Conservation (phyloP, 2,888 invertebrate species). For the Lithophane ornitopus region DNA sequence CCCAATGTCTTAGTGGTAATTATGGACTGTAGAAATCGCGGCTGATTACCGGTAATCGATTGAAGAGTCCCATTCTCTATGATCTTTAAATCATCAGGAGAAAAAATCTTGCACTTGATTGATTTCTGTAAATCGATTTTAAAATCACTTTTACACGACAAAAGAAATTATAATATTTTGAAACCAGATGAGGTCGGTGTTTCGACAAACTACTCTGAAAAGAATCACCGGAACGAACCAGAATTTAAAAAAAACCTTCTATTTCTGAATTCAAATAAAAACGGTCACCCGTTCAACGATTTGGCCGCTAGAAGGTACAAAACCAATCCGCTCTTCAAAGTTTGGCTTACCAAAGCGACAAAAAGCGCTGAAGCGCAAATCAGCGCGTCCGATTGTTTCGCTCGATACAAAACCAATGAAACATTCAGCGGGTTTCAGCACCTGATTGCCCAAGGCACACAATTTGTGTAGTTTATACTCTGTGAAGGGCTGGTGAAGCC, state of each 20-base stretch:
- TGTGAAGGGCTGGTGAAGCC: neutral
- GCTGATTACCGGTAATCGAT: neutral
- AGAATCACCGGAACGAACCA: too few species aligned
- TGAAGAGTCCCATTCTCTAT: neutral
- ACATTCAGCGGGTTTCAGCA: slow-evolving; percentile 32
- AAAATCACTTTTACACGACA: too few species aligned
- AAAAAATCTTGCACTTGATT: too few species aligned
- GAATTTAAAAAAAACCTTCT: too few species aligned
- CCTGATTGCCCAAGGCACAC: slow-evolving; percentile 13
- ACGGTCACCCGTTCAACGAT: neutral
- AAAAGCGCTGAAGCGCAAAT: slow-evolving; percentile 28
- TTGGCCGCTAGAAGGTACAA: neutral
- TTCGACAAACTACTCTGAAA: too few species aligned
- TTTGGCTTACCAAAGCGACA: slow-evolving; percentile 12
- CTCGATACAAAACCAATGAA: slow-evolving; percentile 32
- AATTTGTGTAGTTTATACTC: neutral
- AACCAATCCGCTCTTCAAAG: neutral
- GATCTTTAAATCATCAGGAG: neutral
- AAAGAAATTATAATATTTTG: too few species aligned
- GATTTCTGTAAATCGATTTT: too few species aligned
- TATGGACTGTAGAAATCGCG: neutral
- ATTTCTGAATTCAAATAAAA: neutral
- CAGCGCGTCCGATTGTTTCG: slow-evolving; percentile 21
- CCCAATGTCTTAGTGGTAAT: too few species aligned
- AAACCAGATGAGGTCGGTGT: too few species aligned